phyloP scores from a whole-genome alignment of 2,797 vertebrate genomes.

The Passerculus sandwichensis region DNA sequence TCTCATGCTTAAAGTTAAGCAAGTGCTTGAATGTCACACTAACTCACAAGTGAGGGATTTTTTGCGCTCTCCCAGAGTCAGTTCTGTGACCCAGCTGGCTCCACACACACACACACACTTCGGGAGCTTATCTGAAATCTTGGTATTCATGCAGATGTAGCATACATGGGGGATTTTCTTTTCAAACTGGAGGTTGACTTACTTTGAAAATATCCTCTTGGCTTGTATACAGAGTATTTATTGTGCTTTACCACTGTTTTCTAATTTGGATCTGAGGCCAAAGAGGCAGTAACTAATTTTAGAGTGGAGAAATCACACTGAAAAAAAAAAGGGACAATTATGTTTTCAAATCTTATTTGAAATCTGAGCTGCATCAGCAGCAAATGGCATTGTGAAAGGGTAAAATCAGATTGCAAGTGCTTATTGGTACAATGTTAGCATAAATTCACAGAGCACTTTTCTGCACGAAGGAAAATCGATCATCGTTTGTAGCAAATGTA shows the following conservation, averaged over 20 bases:
- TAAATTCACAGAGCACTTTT: background rate
- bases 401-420: background rate
- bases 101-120: rapidly evolving
- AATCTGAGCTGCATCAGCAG: background rate
- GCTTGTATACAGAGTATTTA: background rate
- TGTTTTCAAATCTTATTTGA: background rate
- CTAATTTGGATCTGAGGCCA: background rate
- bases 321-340: background rate
- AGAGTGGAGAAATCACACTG: background rate
- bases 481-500: background rate
- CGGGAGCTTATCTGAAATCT: background rate
- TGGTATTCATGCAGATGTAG: background rate
- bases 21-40: background rate
- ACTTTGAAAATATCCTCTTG: background rate
- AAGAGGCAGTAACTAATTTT: background rate
- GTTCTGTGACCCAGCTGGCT: background rate
- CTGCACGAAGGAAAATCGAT: background rate
- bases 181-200: background rate
- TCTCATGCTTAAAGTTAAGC: background rate
- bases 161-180: background rate
- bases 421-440: background rate
- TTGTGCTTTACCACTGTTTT: background rate
- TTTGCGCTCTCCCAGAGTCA: rapidly evolving
- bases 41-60: background rate
- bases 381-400: background rate